Percentiles rank a stretch among this genome's conserved stretches.
Conservation (phyloP, 2,113 vertebrate species). For the Riparia riparia region DNA sequence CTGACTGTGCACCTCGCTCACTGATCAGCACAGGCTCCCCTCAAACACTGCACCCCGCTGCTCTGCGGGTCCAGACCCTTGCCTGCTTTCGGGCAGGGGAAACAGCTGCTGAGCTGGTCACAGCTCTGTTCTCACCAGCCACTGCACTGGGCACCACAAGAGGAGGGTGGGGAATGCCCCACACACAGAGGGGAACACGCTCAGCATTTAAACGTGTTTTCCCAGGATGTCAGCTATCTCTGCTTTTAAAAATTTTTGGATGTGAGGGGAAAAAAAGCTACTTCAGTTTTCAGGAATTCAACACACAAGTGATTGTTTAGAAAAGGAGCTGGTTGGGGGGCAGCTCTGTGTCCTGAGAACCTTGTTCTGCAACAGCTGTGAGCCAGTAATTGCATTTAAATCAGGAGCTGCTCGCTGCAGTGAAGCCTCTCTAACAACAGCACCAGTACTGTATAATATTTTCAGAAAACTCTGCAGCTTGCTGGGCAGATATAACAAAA, state of each 20-base stretch:
- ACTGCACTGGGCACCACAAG: neutral
- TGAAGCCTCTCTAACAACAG: neutral
- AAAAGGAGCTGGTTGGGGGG: neutral
- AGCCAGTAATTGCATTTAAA: neutral
- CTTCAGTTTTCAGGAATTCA: neutral
- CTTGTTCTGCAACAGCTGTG: neutral
- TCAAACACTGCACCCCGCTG: rapidly evolving
- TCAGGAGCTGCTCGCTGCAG: neutral
- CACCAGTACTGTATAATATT: neutral
- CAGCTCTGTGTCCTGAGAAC: neutral
- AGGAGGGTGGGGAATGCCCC: neutral
- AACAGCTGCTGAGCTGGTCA: neutral
- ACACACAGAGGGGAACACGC: rapidly evolving
- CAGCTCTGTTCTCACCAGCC: neutral
- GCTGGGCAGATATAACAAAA: neutral
- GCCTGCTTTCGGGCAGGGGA: rapidly evolving
- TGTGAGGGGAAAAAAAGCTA: neutral
- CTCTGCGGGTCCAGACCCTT: rapidly evolving
- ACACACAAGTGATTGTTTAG: neutral
- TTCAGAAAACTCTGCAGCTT: neutral
- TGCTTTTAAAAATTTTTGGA: neutral
- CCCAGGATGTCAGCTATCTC: neutral
- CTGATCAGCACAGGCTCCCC: neutral
- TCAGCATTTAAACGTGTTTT: rapidly evolving
- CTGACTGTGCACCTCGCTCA: no score